Evolutionary conservation across 64 coral and sea anemone genomes (phyloP).

Genomic region (Montipora sp.): DNA sequence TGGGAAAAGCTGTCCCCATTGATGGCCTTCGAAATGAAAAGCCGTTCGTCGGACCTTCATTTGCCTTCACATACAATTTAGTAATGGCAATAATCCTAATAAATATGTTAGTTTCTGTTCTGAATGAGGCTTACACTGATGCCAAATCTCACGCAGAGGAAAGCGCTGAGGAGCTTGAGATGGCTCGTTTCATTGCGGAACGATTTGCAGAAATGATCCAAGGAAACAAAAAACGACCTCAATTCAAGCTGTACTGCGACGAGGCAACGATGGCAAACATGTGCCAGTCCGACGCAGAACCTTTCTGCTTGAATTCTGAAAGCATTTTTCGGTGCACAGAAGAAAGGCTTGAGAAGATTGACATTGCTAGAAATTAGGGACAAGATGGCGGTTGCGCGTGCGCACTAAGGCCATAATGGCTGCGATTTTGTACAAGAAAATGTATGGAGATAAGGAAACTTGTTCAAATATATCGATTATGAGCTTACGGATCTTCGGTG

Average conservation of each 20-base stretch:
- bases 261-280: conserved; percentile 6
- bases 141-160: conserved; percentile 21
- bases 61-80: conserved; percentile 43
- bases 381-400: no score
- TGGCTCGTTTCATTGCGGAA: conserved; percentile 61
- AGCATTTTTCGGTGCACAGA: conserved; percentile 11
- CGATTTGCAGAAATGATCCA: conserved; percentile 7
- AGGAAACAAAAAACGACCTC: not conserved
- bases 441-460: no score
- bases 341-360: not conserved
- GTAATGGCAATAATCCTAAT: conserved; percentile 52
- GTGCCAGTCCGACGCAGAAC: conserved; percentile 22
- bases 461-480: no score
- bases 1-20: conserved; percentile 29
- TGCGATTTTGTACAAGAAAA: no score
- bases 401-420: no score
- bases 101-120: conserved; percentile 68
- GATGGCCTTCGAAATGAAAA: conserved; percentile 32
- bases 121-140: conserved; percentile 57
- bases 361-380: no score
- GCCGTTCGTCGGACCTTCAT: conserved; percentile 43
- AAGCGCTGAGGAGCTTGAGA: conserved; percentile 56
- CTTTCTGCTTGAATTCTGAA: conserved; percentile 34
- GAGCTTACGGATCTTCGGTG: no score
- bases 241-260: conserved; percentile 27